Percentiles rank a stretch among this genome's conserved stretches.
Evolutionary conservation across 2,797 vertebrate species (phyloP).

Genomic region (Ispidina lecontei): DNA sequence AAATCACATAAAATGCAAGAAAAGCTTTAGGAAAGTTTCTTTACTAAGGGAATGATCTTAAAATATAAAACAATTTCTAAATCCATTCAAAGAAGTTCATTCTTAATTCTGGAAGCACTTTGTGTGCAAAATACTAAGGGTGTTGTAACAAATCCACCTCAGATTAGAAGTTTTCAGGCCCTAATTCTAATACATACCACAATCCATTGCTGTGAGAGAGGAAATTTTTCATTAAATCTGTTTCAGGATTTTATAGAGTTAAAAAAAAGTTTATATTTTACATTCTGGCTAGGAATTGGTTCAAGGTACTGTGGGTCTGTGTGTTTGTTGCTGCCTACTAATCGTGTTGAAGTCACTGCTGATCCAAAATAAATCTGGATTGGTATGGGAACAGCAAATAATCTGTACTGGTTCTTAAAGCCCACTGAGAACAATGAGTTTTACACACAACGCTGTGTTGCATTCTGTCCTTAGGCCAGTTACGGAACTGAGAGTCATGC

Average conservation of each 20-base stretch:
- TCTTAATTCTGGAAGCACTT: neutral
- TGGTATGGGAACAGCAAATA: constrained; percentile 62
- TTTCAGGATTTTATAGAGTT: neutral
- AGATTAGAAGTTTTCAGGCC: neutral
- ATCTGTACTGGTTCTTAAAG: constrained; percentile 49
- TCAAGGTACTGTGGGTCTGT: neutral
- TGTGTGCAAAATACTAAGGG: neutral
- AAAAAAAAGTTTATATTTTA: neutral
- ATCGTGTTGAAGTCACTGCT: constrained; percentile 38
- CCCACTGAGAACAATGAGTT: constrained; percentile 52
- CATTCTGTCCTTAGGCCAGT: constrained; percentile 23
- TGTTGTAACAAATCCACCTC: neutral
- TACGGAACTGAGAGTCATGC: neutral
- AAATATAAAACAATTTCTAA: neutral
- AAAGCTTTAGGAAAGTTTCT: neutral
- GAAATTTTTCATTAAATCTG: neutral
- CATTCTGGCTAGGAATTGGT: neutral
- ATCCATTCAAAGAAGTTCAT: neutral
- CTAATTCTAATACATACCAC: neutral
- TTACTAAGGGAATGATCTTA: neutral
- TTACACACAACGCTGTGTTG: neutral
- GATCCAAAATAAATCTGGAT: constrained; percentile 65
- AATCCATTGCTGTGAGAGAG: neutral
- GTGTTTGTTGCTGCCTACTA: neutral
- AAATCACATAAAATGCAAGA: neutral